Evolutionary conservation across 2,888 invertebrate species (phyloP), one percentile per base, ranked within the genome.

Genomic region (Allolobophora icterica): DNA sequence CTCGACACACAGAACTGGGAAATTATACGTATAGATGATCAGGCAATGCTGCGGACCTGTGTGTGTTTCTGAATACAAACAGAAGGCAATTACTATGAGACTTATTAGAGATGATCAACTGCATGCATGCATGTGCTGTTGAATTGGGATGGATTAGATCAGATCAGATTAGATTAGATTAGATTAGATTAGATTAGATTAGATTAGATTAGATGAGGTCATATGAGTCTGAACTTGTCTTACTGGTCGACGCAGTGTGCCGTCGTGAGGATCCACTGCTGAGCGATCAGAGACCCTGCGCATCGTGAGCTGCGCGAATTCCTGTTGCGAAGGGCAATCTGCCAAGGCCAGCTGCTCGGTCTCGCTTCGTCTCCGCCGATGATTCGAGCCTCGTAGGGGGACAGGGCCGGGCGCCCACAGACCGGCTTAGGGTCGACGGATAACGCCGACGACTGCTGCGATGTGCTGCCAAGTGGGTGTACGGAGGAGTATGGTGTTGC

Each of bases 191-290:
- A 19, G 15, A 58, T 58, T 3, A 58, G 24, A 45, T 3, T 35
- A 13, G 13, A 19, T 34, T 21, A 17, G 34, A 84, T 84, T 35
- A 13, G 17, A 87, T 38, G 2, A 21, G 4, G 21, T 87, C 8
- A 58, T 13, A 24, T 58, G 58, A 30, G 58, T 5, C 38, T 58
- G 71, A n/a, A 19, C 34, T 4, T 19, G 21, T 92, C 93, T 71
- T 90, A 93, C 93, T 93, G 92, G 58, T 93, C 93, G n/a, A 93
- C 92, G 91, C 93, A 93, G 89, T 93, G 93, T 8, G 93, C 92
- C 8, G 93, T 93, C 17, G 93, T 93, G 34, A 93, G 92, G 30
- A 93, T 91, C 92, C 93, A 93, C 83, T 91, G 89, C 33, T 91
- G 91, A 24, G 91, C 91, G 40, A 93, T 90, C 30, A 93, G 91